Base-by-base conservation (phyloP, 2,797 vertebrate genomes). In the Sebastes trivittatus region DNA sequence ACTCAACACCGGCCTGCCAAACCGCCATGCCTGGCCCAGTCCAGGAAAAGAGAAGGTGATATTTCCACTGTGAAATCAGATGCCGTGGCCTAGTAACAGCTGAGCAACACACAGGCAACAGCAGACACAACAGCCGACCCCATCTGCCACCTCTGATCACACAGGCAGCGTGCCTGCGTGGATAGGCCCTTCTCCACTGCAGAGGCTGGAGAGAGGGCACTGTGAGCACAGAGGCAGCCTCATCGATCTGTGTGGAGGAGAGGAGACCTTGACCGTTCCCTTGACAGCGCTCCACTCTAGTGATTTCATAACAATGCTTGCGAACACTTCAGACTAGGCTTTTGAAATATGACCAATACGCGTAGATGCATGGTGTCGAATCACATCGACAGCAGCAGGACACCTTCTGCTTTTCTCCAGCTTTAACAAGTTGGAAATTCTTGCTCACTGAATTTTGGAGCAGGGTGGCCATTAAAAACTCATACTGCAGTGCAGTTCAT, bases 11-110 rank as follows among this genome's bases (percentile, higher is more conserved):
- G 73, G 46, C 74, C 67, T 80, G 89, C 67, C 89, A 81, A 84
- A 25, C 79, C 63, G 63, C 76, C 63, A 27, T n/a, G 77, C 77
- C 74, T n/a, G 72, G 72, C 77, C 76, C 71, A 1, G 68, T 82
- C 83, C 82, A 85, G 85, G 90, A 93, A 91, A 87, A 87, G 80
- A 89, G 86, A 90, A 90, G 92, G 87, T 91, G 90, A 94, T 92
- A 82, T 94, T 94, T 94, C 92, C 89, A 94, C 88, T 81, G 90
- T 93, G 94, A 94, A 94, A 95, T 64, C 78, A 58, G 91, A 90
- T 73, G 81, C 69, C 7, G 72, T 87, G 92, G 90, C 90, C 85
- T 86, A 79, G 91, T 91, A 90, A 94, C 93, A 94, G 94, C 94
- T 95, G 94, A 94, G 89, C 82, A 90, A 92, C 88, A 92, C 82